Percentiles rank a stretch among this genome's conserved stretches.
Evolutionary conservation across 2,797 vertebrate genomes (phyloP).

Genomic region (Hapalemur alaotrensis): DNA sequence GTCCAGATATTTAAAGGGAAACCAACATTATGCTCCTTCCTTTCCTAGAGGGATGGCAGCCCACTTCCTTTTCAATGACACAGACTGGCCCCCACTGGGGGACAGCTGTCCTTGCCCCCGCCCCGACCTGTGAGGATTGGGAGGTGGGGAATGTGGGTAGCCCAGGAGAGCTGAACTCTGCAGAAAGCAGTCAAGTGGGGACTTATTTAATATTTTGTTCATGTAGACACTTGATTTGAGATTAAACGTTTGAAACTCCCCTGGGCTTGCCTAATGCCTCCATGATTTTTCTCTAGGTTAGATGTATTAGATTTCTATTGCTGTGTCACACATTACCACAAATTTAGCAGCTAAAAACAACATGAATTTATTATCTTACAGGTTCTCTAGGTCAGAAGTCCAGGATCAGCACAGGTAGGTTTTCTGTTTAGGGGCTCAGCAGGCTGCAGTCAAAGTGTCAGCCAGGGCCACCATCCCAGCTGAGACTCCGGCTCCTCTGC

Average conservation of each 20-base stretch:
- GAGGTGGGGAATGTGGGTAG: not conserved
- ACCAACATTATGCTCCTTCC: not conserved
- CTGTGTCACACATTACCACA: not conserved
- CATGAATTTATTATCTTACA: not conserved
- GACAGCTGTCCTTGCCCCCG: not conserved
- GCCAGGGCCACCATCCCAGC: not conserved
- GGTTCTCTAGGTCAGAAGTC: not conserved
- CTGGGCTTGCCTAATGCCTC: not conserved
- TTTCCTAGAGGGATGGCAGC: not conserved
- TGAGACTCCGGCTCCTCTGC: not conserved
- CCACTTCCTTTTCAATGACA: not conserved
- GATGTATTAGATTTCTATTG: not conserved
- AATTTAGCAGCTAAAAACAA: not conserved
- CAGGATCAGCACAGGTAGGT: fast-evolving
- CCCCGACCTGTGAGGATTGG: not conserved
- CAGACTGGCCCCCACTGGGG: too few species aligned
- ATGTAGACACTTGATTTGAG: not conserved
- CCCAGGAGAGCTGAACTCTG: not conserved
- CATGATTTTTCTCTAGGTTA: not conserved
- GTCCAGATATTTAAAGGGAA: constrained; percentile 38
- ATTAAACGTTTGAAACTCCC: not conserved
- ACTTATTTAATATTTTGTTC: not conserved
- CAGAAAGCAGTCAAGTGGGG: not conserved
- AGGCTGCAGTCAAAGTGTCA: not conserved
- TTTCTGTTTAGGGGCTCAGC: not conserved